Conservation (phyloP, 1,140 invertebrate species). For the Ectropis grisescens region DNA sequence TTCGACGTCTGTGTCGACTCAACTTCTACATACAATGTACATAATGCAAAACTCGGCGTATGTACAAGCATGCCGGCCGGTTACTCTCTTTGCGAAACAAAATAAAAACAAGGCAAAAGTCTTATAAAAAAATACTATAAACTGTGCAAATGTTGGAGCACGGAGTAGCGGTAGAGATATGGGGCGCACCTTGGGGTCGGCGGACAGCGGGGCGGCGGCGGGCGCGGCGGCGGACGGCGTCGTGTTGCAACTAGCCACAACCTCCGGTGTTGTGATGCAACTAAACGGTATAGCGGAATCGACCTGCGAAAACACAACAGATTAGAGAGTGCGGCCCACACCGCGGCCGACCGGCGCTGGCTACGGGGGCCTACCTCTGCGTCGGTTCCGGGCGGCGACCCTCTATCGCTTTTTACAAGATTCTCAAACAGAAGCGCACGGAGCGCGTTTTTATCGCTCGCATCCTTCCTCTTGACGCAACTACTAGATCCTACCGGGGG, state of each 20-base stretch:
- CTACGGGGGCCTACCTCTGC: constrained; percentile 36
- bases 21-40: too few species aligned
- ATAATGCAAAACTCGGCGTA: too few species aligned
- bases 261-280: constrained; percentile 63
- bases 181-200: constrained; percentile 63
- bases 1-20: too few species aligned
- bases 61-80: too few species aligned
- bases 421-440: constrained; percentile 37
- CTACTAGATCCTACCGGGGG: constrained; percentile 1
- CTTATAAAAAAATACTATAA: too few species aligned
- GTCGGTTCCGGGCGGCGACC: constrained; percentile 8
- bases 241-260: constrained; percentile 53
- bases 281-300: constrained; percentile 61
- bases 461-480: constrained; percentile 19
- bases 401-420: constrained; percentile 20
- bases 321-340: too few species aligned
- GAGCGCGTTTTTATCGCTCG: constrained; percentile 28
- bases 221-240: constrained; percentile 36
- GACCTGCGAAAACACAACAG: constrained; percentile 31
- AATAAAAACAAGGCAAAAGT: not conserved
- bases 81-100: not conserved
- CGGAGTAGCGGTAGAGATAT: constrained; percentile 14
- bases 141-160: constrained; percentile 38
- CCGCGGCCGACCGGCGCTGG: not conserved
- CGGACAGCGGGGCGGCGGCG: constrained; percentile 35